These are phyloP conservation scores for Nothura maculosa DNA, from an alignment of 2,797 vertebrate genomes.

Conservation along the genomic window DNA sequence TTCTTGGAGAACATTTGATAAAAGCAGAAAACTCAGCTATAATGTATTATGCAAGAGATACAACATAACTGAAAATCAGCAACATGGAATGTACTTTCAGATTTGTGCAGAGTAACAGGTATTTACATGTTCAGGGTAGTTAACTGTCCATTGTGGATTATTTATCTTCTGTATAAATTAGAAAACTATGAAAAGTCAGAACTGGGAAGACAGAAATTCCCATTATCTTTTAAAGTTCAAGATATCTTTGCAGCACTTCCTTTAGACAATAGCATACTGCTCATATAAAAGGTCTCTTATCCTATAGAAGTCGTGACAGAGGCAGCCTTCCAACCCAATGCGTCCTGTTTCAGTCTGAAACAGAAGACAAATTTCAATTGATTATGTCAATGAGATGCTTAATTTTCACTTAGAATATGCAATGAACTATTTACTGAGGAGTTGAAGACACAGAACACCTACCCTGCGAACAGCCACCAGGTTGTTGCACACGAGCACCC, in stretches of 20 bases:
- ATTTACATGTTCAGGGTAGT: constrained; percentile 55
- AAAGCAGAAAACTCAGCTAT: background rate
- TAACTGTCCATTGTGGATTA: constrained; percentile 39
- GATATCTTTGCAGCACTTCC: constrained; percentile 44
- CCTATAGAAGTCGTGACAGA: constrained; percentile 98
- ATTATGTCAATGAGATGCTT: background rate
- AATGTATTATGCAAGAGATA: background rate
- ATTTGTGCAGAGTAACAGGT: constrained; percentile 32
- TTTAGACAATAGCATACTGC: constrained; percentile 96
- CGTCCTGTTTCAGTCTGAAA: constrained; percentile 97
- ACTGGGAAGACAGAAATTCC: constrained; percentile 28
- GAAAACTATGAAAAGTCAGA: constrained; percentile 73
- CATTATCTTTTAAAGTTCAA: constrained; percentile 70
- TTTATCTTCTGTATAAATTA: constrained; percentile 67
- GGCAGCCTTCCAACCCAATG: constrained; percentile 96
- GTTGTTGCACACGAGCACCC: constrained; percentile 98
- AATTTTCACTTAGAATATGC: background rate
- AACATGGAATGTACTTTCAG: constrained; percentile 56
- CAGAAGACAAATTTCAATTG: constrained; percentile 33
- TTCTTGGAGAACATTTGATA: constrained; percentile 29
- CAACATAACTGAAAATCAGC: constrained; percentile 12
- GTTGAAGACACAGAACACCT: constrained; percentile 70
- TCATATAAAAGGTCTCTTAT: constrained; percentile 98
- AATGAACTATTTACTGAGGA: background rate
- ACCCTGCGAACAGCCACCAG: constrained; percentile 97